Base-by-base conservation (phyloP, 2,888 invertebrate species). In the Hydrotaea diabolus region DNA sequence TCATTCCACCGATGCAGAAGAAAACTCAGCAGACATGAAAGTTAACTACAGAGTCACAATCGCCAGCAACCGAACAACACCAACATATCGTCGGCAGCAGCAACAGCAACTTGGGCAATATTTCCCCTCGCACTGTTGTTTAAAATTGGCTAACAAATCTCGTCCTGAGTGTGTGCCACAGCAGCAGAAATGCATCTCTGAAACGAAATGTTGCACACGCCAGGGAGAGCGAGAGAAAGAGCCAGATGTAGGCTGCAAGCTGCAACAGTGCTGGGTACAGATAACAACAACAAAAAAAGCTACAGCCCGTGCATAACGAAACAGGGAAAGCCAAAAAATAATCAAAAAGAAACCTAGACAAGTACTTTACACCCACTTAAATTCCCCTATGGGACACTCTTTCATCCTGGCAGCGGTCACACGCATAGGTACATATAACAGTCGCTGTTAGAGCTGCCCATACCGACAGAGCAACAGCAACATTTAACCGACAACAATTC, bases 281-380 rank as follows among this genome's bases (percentile, higher is more conserved):
- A n/a, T n/a, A n/a, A n/a, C n/a, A n/a, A n/a, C n/a, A n/a, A n/a
- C n/a, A 31, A 7, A 39, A 4, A 39, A 39, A 11, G 9, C 1
- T 39, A 11, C 39, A 39, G 9, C 39, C 15, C 19, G 13, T 5
- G 21, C 55, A 19, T 1, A 21, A 23, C 55, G n/a, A n/a, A 59
- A 26, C 11, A 26, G 13, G n/a, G 13, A n/a, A 59, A 23, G 26
- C 15, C n/a, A n/a, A 49, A 49, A 49, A 49, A 7, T 13, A 49
- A 49, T 13, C 49, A 11, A 39, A 15, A 66, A 66, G 43, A 43
- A 21, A 31, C 31, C 17, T 3, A 64, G 36, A 64, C 39, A 66
- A 66, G 21, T 21, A 46, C 46, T 46, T 69, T 69, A 69, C 49
- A 69, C 69, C 69, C 69, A 69, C 69, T 26, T 69, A 36, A 69